A percentile compares a stretch with the other conserved stretches of the same genome.
Conservation (phyloP, 2,797 vertebrate species). For the Semotilus atromaculatus region DNA sequence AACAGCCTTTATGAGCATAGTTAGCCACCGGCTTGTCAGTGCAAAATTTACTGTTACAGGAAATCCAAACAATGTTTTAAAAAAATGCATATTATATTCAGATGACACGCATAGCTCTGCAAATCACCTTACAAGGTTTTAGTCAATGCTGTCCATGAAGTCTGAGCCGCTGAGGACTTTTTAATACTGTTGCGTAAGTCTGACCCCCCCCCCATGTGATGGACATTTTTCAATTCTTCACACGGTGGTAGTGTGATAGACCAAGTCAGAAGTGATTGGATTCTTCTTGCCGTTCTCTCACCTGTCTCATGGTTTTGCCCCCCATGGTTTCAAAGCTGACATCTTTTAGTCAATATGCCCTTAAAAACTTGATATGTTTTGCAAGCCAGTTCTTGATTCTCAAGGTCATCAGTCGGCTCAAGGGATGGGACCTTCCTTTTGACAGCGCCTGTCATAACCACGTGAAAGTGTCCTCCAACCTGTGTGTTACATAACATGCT, state of each 20-base stretch:
- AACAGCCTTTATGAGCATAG: constrained; percentile 2
- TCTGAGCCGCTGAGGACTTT: not conserved
- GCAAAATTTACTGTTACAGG: not conserved
- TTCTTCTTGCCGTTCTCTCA: constrained; percentile 53
- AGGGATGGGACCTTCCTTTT: constrained; percentile 31
- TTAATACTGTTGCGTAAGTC: constrained; percentile 21
- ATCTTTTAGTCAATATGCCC: constrained; percentile 22
- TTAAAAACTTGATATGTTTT: constrained; percentile 29
- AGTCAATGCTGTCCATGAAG: not conserved
- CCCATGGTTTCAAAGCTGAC: constrained; percentile 35
- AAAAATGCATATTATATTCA: not conserved
- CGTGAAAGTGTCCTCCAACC: constrained; percentile 3
- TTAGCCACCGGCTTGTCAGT: not conserved
- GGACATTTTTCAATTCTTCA: constrained; percentile 51
- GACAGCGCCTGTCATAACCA: constrained; percentile 51
- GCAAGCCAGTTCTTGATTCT: constrained; percentile 42
- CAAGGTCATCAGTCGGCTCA: constrained; percentile 52
- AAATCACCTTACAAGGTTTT: constrained; percentile 30
- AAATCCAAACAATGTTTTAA: not conserved
- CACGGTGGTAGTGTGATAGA: constrained; percentile 56
- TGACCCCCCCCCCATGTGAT: constrained; percentile 53
- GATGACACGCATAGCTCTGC: constrained; percentile 7
- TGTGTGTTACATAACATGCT: not conserved
- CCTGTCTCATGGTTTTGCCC: constrained; percentile 44
- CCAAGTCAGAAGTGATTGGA: constrained; percentile 64